Evolutionary conservation across 2,888 invertebrate genomes (phyloP).

Genomic region (Tiliacea aurago): DNA sequence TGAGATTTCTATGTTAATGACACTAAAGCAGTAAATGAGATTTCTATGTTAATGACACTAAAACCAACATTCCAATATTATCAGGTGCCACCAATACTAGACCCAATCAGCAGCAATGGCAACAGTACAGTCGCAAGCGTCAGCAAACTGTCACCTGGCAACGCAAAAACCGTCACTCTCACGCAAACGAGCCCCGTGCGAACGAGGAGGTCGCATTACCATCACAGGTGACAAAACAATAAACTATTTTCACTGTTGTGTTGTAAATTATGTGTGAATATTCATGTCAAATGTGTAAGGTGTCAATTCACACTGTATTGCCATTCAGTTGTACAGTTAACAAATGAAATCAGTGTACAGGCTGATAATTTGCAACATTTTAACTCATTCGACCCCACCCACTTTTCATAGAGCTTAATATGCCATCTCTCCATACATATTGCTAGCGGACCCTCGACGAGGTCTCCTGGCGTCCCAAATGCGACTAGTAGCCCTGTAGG

Average conservation of each 20-base stretch:
- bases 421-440: not conserved
- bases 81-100: conserved; percentile 80
- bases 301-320: conserved; percentile 26
- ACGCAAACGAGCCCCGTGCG: conserved; percentile 89
- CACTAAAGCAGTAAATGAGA: not conserved
- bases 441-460: not conserved
- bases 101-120: conserved; percentile 86
- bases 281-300: conserved; percentile 38
- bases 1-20: not conserved
- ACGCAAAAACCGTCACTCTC: conserved; percentile 83
- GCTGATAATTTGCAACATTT: not conserved
- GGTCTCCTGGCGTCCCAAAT: not conserved
- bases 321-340: conserved; percentile 21
- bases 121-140: conserved; percentile 84
- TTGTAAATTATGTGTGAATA: conserved; percentile 45
- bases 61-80: conserved; percentile 13
- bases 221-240: conserved; percentile 81
- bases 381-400: not conserved
- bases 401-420: no score
- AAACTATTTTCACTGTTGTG: conserved; percentile 29
- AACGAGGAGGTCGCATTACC: conserved; percentile 87
- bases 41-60: not conserved
- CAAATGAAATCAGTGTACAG: conserved; percentile 11
- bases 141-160: conserved; percentile 87
- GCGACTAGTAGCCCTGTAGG: no score